Conservation (phyloP, 2,113 vertebrate genomes). For the Oryzias javanicus region DNA sequence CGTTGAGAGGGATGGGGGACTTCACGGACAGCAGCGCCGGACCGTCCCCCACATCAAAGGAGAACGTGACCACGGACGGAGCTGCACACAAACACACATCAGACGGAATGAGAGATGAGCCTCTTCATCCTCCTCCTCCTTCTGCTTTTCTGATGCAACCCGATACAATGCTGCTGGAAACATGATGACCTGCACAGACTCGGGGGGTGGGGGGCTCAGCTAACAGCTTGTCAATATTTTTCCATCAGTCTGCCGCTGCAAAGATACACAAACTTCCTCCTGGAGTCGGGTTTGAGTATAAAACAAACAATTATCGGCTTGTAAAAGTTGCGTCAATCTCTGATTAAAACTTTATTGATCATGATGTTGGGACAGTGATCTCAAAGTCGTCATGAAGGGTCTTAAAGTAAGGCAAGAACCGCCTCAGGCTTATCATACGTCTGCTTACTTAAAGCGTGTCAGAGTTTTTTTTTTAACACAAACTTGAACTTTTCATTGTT, state of each 20-base stretch:
- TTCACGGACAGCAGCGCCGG: constrained; percentile 81
- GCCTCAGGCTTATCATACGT: no score
- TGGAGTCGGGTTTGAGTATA: constrained; percentile 3
- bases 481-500: no score
- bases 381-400: no score
- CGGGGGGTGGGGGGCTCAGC: constrained; percentile 47
- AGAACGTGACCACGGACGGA: constrained; percentile 87
- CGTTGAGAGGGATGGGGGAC: constrained; percentile 86
- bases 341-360: no score
- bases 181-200: constrained; percentile 63
- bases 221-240: constrained; percentile 71
- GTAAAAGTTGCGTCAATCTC: constrained; percentile 2
- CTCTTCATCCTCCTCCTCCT: constrained; percentile 29
- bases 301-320: constrained; percentile 13
- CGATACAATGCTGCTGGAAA: constrained; percentile 60
- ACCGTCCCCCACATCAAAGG: constrained; percentile 91
- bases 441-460: no score
- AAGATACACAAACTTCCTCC: constrained; percentile 39
- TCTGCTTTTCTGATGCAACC: constrained; percentile 60
- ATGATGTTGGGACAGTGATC: no score
- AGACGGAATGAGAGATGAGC: constrained; percentile 44
- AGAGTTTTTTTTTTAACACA: no score
- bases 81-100: constrained; percentile 69
- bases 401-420: no score
- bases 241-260: constrained; percentile 39